Evolutionary conservation across 92 coral and sea anemone species (phyloP), one percentile per base, ranked within the genome.

Genomic region (Virgularia gustaviana): DNA sequence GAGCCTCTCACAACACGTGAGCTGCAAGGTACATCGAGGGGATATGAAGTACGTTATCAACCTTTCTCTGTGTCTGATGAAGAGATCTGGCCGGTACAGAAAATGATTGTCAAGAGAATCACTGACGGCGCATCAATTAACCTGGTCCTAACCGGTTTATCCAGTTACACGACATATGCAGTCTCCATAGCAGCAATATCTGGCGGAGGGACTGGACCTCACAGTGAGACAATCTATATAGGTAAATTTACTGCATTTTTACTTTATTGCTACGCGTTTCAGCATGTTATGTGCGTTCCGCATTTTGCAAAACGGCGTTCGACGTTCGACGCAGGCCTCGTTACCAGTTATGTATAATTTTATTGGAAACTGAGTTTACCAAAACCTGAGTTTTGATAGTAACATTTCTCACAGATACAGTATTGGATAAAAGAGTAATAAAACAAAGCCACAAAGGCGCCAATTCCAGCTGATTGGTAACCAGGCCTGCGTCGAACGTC

Each of bases 21-120:
- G 16, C 80, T 80, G 1, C 53, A 73, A 18, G 86, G 79, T 31
- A 78, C 77, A 49, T n/a, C 87, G 43, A 28, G 79, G 39, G 96
- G 96, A 6, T 89, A 89, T 67, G 76, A 83, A 10, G 76, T 89
- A 10, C 44, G 85, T 15, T 89, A 85, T 64, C 76, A 67, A 36
- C 76, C 70, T 33, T 79, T 89, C 19, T 65, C 64, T 24, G 78
- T 83, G 36, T 91, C 91, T 4, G 84, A 78, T 12, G 87, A 89
- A 30, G 28, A 57, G 19, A 51, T 78, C 2, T 47, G 56, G 32
- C 57, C 72, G 9, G 71, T 37, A 11, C 47, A 13, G 0, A 34
- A 38, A 33, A 35, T 15, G 37, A 28, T 30, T 28, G 36, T 3
- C 39, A 37, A 34, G n/a, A 20, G 33, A 4, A 7, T 32, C 23